Conservation (phyloP, 2,113 vertebrate genomes). For the Ctenomys sociabilis region DNA sequence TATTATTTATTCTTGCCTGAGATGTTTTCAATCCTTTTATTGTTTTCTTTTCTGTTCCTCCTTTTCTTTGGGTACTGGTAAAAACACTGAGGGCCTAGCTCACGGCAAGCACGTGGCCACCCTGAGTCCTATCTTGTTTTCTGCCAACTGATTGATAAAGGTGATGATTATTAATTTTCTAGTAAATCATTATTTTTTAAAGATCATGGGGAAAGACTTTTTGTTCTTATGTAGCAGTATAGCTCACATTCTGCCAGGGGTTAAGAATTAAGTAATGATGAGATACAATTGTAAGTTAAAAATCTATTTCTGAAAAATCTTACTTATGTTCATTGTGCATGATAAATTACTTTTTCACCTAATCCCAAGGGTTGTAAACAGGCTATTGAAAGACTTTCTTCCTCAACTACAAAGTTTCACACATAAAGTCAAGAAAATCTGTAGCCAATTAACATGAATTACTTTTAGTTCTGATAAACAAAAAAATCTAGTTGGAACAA, state of each 20-base stretch:
- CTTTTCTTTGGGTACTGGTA: neutral
- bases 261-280: constrained; percentile 33
- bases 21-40: neutral
- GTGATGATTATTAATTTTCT: neutral
- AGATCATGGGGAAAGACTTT: neutral
- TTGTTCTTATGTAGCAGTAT: neutral
- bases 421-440: constrained; percentile 2
- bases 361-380: neutral
- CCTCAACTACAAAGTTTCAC: neutral
- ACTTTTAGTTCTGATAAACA: neutral
- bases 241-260: constrained; percentile 39
- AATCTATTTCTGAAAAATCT: neutral
- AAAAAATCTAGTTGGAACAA: neutral
- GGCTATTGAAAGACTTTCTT: neutral
- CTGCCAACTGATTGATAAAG: neutral
- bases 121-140: neutral
- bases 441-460: neutral
- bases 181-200: constrained; percentile 1
- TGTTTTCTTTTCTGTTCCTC: neutral
- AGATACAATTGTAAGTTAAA: constrained; percentile 35
- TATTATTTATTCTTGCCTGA: neutral
- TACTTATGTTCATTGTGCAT: neutral
- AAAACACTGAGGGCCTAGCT: neutral
- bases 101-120: neutral
- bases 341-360: constrained; percentile 14